Evolutionary conservation across 2,888 invertebrate genomes (phyloP).

Genomic region (Stenolophus ochropezus): DNA sequence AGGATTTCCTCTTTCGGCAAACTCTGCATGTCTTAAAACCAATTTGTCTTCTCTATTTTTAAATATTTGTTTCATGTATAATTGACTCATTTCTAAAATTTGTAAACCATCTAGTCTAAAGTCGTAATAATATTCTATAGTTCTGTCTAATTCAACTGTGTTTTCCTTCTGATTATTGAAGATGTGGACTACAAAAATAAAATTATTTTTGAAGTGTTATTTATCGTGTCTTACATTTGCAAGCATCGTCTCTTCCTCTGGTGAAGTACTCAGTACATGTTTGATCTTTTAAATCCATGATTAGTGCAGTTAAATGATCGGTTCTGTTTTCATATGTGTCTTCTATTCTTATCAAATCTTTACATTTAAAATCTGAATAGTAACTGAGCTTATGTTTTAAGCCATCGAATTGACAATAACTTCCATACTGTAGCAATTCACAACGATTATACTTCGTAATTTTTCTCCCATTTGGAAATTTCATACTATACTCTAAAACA

Average conservation of each 20-base stretch:
- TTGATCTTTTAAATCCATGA: conserved; percentile 75
- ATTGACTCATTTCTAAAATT: conserved; percentile 75
- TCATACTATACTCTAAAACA: conserved; percentile 76
- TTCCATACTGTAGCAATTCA: conserved; percentile 85
- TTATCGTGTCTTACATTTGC: conserved; percentile 75
- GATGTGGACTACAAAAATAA: conserved; percentile 70
- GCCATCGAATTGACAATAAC: conserved; percentile 85
- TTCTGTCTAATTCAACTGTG: conserved; percentile 69
- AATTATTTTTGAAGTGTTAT: neutral
- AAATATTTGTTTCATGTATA: conserved; percentile 77
- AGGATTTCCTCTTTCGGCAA: conserved; percentile 68
- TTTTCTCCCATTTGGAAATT: conserved; percentile 85
- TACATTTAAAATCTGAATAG: conserved; percentile 78
- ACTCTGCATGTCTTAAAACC: conserved; percentile 71
- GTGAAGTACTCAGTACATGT: conserved; percentile 78
- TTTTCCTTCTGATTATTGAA: conserved; percentile 68
- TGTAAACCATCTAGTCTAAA: conserved; percentile 84
- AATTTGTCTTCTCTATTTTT: conserved; percentile 76
- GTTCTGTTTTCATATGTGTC: conserved; percentile 80
- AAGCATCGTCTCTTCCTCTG: conserved; percentile 81
- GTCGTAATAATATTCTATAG: conserved; percentile 74
- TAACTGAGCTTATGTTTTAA: conserved; percentile 79
- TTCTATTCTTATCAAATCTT: conserved; percentile 72
- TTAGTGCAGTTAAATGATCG: conserved; percentile 78
- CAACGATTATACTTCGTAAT: conserved; percentile 83